A percentile compares a stretch with the other conserved stretches of the same genome.
Conservation (phyloP, 1,140 invertebrate genomes). For the Brachionus koreanus region DNA sequence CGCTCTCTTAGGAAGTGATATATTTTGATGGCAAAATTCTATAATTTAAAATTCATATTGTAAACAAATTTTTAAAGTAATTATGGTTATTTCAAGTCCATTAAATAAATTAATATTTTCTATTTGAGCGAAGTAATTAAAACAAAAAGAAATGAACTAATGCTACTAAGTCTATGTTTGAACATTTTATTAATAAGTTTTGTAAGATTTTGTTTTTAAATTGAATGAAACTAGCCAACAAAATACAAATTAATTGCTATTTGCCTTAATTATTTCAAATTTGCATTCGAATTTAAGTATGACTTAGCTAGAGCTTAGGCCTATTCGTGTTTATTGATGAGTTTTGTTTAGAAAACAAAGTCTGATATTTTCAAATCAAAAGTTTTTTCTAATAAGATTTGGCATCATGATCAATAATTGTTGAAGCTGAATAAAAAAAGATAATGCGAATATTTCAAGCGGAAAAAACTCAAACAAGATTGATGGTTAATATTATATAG, state of each 20-base stretch:
- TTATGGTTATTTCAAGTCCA: conserved; percentile 36
- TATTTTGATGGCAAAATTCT: neutral
- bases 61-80: conserved; percentile 27
- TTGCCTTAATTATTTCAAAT: conserved; percentile 38
- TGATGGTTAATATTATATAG: conserved; percentile 19
- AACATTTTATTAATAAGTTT: conserved; percentile 38
- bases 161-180: conserved; percentile 13
- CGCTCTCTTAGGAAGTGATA: conserved; percentile 16
- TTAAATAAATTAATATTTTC: conserved; percentile 38
- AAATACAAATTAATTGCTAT: conserved; percentile 34
- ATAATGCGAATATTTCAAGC: conserved; percentile 9
- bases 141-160: neutral
- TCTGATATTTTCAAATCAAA: conserved; percentile 1
- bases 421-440: neutral
- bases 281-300: conserved; percentile 34
- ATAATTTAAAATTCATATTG: neutral
- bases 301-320: neutral
- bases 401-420: conserved; percentile 26
- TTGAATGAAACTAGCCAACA: conserved; percentile 10
- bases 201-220: conserved; percentile 38
- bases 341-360: neutral
- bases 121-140: conserved; percentile 20
- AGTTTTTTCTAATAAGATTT: conserved; percentile 14
- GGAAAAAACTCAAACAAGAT: conserved; percentile 14
- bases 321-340: neutral